Evolutionary conservation across 1,140 invertebrate genomes (phyloP), one percentile per base, ranked within the genome.

Genomic region (Aricia agestis): DNA sequence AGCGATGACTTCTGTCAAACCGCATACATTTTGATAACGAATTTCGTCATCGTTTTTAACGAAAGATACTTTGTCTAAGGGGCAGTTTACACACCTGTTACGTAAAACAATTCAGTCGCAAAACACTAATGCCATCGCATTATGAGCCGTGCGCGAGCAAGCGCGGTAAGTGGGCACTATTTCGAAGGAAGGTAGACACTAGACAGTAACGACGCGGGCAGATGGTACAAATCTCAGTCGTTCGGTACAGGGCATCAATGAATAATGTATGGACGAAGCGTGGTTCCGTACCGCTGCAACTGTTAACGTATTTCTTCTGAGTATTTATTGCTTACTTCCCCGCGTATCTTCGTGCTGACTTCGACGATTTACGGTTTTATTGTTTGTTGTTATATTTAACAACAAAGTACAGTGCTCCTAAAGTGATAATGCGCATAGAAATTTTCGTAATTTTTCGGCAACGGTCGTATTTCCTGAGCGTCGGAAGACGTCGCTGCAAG

Each of bases 261-360:
- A 63, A 63, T 63, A 63, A 63, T 63, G 59, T 19, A 63, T 63
- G 59, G 18, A n/a, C 59, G 18, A 18, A 63, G 59, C 59, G 59
- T 63, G 59, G 59, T 63, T 25, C 59, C 18, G 59, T 63, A 63
- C 18, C 59, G 19, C 19, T 63, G 59, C 59, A 63, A 63, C 59
- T 63, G 59, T 63, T 63, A 63, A 63, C 59, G 59, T 63, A 63
- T 63, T 63, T 63, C 59, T 63, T 63, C 25, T 25, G 17, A 19
- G 59, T 63, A 63, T 63, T 63, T 63, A 63, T 63, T 63, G 18
- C 10, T 25, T 1, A 18, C 59, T 63, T 63, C 59, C 25, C 59
- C 59, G 10, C 59, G 59, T 63, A 63, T 63, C 59, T 63, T 63
- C 17, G 59, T 63, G 59, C 59, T 11, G 59, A 63, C 59, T 63